Percentiles rank a stretch among this genome's conserved stretches.
Conservation (phyloP, 1,140 invertebrate genomes). For the Latrodectus geometricus region DNA sequence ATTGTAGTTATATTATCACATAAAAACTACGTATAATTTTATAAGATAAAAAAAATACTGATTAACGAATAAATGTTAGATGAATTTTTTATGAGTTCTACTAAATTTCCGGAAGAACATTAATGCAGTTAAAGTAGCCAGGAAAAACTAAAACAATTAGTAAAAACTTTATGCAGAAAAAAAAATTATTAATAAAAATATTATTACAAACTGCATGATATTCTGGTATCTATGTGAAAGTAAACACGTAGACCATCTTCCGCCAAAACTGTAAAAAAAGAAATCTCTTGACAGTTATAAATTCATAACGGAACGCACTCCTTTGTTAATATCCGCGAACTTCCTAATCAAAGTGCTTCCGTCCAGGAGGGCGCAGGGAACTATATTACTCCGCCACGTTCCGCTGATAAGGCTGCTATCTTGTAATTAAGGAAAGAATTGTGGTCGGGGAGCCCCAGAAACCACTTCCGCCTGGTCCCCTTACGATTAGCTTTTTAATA, state of each 20-base stretch:
- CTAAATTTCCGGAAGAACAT: no score
- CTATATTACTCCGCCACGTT: not conserved
- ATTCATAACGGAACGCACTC: not conserved
- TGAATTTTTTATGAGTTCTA: no score
- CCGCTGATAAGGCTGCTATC: not conserved
- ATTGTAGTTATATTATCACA: no score
- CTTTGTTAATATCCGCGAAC: not conserved
- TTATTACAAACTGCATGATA: no score
- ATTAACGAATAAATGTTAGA: no score
- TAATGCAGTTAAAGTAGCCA: no score
- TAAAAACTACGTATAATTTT: no score
- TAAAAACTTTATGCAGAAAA: no score
- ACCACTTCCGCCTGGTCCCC: not conserved
- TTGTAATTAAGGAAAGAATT: not conserved
- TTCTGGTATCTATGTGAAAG: not conserved
- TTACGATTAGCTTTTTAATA: not conserved
- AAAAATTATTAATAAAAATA: no score
- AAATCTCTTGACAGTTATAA: not conserved
- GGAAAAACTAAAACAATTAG: no score
- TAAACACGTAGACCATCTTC: not conserved
- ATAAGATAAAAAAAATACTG: no score
- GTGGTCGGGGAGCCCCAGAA: not conserved
- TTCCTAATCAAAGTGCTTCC: not conserved
- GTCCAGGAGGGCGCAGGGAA: not conserved
- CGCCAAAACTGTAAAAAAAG: not conserved